A percentile compares a stretch with the other conserved stretches of the same genome.
Evolutionary conservation across 2,888 invertebrate species (phyloP).

Genomic region (Deilephila porcellus): DNA sequence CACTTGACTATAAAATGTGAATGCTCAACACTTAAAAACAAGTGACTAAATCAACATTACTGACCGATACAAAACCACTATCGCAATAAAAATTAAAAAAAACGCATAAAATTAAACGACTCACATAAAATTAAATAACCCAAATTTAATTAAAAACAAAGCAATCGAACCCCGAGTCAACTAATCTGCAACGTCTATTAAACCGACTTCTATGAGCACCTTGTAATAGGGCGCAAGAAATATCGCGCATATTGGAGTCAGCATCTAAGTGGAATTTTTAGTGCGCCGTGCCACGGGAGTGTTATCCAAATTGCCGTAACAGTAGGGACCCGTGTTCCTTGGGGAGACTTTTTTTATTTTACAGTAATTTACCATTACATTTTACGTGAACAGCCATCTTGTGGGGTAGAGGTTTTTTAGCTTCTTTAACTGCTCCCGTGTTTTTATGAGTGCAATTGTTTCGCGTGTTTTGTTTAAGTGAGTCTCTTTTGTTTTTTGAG

Average conservation of each 20-base stretch:
- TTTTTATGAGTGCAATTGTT: slow-evolving; percentile 29
- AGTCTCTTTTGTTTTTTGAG: not conserved
- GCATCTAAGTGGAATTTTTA: slow-evolving; percentile 76
- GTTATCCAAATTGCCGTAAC: slow-evolving; percentile 79
- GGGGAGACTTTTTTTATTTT: slow-evolving; percentile 78
- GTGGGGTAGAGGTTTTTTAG: slow-evolving; percentile 69
- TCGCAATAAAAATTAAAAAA: not conserved
- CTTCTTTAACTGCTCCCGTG: slow-evolving; percentile 25
- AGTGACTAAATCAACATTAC: too few relatives aligned
- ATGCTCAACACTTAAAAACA: too few relatives aligned
- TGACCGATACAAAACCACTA: too few relatives aligned
- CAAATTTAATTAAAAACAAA: slow-evolving; percentile 26
- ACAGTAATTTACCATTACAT: slow-evolving; percentile 81
- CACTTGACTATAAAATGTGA: too few relatives aligned
- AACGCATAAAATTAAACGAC: not conserved
- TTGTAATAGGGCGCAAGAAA: slow-evolving; percentile 57
- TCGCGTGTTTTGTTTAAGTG: slow-evolving; percentile 17
- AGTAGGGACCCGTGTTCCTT: slow-evolving; percentile 64
- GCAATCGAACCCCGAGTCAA: slow-evolving; percentile 24
- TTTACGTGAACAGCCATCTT: slow-evolving; percentile 71
- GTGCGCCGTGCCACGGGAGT: slow-evolving; percentile 70
- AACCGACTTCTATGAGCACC: slow-evolving; percentile 67
- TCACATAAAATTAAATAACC: not conserved
- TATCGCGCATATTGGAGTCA: slow-evolving; percentile 70
- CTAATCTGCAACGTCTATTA: slow-evolving; percentile 54